phyloP scores from a whole-genome alignment of 2,888 invertebrate species.

The Microdon myrmicae region DNA sequence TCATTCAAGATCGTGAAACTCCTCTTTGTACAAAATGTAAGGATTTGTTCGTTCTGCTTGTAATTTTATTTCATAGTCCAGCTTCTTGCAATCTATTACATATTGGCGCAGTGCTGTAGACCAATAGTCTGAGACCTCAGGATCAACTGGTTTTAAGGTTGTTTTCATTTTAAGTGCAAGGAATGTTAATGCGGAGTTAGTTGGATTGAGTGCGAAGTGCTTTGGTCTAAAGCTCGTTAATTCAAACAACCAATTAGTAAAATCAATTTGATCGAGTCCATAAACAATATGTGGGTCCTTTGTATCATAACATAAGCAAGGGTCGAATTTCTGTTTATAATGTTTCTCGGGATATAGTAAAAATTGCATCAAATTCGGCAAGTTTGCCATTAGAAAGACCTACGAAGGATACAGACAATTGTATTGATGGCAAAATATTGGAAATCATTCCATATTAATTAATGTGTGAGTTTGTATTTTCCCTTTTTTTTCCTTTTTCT shows the following conservation, averaged over 20 bases:
- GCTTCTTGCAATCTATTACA: slow-evolving; percentile 19
- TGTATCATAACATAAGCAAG: background rate
- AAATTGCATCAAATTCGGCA: slow-evolving; percentile 69
- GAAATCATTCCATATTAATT: too few species aligned
- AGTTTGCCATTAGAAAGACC: slow-evolving; percentile 71
- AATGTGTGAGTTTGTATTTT: too few species aligned
- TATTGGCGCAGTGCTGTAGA: background rate
- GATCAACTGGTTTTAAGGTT: slow-evolving; percentile 65
- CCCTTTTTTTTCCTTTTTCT: too few species aligned
- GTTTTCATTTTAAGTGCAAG: slow-evolving; percentile 72
- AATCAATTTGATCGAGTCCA: slow-evolving; percentile 57
- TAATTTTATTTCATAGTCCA: slow-evolving; percentile 15
- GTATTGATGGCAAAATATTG: too few species aligned
- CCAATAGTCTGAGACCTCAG: slow-evolving; percentile 52
- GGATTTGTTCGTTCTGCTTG: background rate
- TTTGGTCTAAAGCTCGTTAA: slow-evolving; percentile 71
- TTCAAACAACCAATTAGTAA: slow-evolving; percentile 70
- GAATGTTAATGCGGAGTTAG: slow-evolving; percentile 69
- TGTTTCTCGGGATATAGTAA: slow-evolving; percentile 69
- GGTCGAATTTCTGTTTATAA: slow-evolving; percentile 66
- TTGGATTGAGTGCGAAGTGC: slow-evolving; percentile 70
- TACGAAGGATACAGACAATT: too few species aligned
- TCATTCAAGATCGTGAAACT: too few species aligned
- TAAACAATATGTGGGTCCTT: background rate
- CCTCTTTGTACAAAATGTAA: background rate